Evolutionary conservation across 2,113 vertebrate genomes (phyloP).

Genomic region (Ovis aries): ARS-UI_Ramb_v3.0 NC_056066.1:82553501-82554000

Average conservation of each 20-base stretch:
- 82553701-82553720: fast-evolving
- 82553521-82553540: fast-evolving
- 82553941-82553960: fast-evolving
- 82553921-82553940: fast-evolving
- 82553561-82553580: background rate
- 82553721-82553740: background rate
- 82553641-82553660: background rate
- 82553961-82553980: no score
- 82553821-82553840: background rate
- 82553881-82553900: fast-evolving
- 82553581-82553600: background rate
- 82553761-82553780: background rate
- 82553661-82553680: background rate
- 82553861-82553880: background rate
- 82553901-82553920: fast-evolving
- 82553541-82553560: background rate
- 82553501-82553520: no score
- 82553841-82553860: background rate
- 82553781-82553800: background rate
- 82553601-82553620: no score
- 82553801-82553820: background rate
- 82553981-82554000: fast-evolving
- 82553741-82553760: no score
- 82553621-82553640: background rate
- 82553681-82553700: no score